phyloP scores from a whole-genome alignment of 1,140 invertebrate species.

The Dolichoris vasculosae region DNA sequence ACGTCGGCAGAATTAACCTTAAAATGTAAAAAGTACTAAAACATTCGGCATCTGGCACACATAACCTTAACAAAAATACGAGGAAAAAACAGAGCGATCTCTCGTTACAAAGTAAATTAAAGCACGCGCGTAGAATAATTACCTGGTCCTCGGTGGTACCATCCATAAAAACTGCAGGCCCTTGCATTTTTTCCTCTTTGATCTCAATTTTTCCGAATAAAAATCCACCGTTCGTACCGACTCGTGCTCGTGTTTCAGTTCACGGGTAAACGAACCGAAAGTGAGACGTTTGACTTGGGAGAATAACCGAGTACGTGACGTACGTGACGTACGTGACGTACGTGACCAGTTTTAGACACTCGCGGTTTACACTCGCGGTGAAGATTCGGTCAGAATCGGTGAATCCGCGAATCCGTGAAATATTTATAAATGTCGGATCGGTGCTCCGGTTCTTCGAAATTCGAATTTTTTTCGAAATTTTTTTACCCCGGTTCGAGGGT shows the following conservation, averaged over 20 bases:
- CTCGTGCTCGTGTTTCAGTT: conserved; percentile 38
- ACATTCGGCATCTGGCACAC: conserved; percentile 24
- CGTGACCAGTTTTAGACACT: not conserved
- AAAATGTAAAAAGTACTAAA: conserved; percentile 12
- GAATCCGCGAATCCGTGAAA: no score
- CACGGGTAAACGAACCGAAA: conserved; percentile 4
- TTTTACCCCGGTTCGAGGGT: no score
- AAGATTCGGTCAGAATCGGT: no score
- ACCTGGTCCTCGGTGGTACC: conserved; percentile 87
- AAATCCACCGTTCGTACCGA: conserved; percentile 1
- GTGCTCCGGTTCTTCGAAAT: no score
- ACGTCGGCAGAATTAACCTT: not conserved
- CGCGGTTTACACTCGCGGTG: not conserved
- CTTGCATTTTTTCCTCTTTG: conserved; percentile 77
- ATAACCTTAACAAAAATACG: conserved; percentile 33
- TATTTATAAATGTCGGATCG: no score
- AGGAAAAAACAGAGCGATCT: not conserved
- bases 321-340: not conserved
- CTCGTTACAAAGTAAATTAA: not conserved
- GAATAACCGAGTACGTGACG: no score
- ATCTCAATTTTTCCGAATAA: not conserved
- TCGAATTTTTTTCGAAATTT: no score
- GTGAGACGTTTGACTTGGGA: not conserved
- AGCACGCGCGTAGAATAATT: conserved; percentile 52
- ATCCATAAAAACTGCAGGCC: conserved; percentile 87